A percentile compares a stretch with the other conserved stretches of the same genome.
phyloP scores from a whole-genome alignment of 2,113 vertebrate species.

The Thunnus thynnus region DNA sequence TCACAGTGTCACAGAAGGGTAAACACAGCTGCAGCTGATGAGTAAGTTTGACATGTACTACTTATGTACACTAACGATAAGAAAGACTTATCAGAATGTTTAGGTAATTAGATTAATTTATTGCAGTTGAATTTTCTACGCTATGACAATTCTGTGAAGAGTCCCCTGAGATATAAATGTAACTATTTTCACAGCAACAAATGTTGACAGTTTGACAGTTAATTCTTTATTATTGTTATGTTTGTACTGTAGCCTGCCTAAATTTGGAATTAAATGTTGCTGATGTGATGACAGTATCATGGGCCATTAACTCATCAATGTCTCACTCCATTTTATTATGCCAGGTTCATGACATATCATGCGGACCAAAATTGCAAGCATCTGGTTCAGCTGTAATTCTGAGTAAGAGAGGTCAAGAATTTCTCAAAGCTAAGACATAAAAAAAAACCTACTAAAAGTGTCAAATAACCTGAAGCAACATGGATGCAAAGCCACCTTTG shows the following conservation, averaged over 20 bases:
- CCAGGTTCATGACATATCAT: background rate
- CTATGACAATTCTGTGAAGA: background rate
- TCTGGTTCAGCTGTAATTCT: background rate
- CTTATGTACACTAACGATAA: background rate
- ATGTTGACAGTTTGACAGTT: background rate
- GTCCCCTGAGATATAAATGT: background rate
- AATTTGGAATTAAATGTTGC: background rate
- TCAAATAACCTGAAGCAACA: too few relatives aligned
- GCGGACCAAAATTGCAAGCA: background rate
- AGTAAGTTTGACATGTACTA: background rate
- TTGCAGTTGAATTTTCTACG: conserved; percentile 42
- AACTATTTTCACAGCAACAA: background rate
- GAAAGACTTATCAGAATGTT: conserved; percentile 8
- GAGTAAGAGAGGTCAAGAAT: background rate
- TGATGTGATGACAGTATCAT: background rate
- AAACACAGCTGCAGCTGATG: conserved; percentile 33
- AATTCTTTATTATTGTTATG: background rate
- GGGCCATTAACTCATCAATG: background rate
- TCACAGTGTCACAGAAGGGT: conserved; percentile 35
- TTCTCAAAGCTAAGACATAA: background rate
- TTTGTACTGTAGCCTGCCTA: background rate
- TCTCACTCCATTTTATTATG: background rate
- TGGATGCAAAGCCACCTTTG: too few relatives aligned
- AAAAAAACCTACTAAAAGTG: too few relatives aligned
- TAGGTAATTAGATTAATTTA: background rate